Evolutionary conservation across 2,888 invertebrate genomes (phyloP), one percentile per base, ranked within the genome.

Genomic region (Euzophera pinguis): DNA sequence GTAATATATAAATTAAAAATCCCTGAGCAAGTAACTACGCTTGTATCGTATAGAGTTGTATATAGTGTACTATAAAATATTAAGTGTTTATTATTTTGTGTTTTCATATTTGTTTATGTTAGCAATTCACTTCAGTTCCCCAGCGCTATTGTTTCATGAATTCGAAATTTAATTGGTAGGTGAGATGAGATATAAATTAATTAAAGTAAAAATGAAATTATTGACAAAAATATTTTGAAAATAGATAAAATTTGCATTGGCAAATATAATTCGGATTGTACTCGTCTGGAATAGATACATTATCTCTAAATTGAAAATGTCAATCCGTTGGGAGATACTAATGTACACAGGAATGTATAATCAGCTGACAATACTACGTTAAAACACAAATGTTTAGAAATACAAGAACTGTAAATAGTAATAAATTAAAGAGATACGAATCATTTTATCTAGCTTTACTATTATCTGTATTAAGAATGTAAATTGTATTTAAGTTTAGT

Each of bases 301-400:
- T 65, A 66, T 61, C 59, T 59, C 62, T 59, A 59, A 67, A 60
- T 67, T 53, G 59, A 63, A 61, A 63, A 62, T 64, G 64, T 63
- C 64, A 66, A 67, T 65, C 59, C 58, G 63, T 64, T 73, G 69
- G 64, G 62, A 70, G 63, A 67, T 67, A 73, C 69, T 72, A 71
- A 70, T 74, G 69, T 67, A 77, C 74, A 81, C 82, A 82, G 80
- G 76, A 84, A 82, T 78, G 83, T 78, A 83, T 74, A 78, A 84
- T 75, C 86, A 85, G 83, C 85, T 81, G 89, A 90, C 89, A 90
- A 90, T 90, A 90, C 84, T 88, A 90, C 73, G 76, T 75, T 87
- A 81, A 74, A 79, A 79, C 79, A 80, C 74, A 83, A 78, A 78
- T 73, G 78, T 72, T 82, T 81, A 84, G 79, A 71, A 60, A 71